Evolutionary conservation across 2,113 vertebrate species (phyloP).

Genomic region (cat (Felis catus)): F.catus_Fca126_mat1.0 CM031423.1:34042001-34042500

Average conservation of each 20-base stretch:
- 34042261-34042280: too few relatives aligned
- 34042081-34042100: background rate
- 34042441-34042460: conserved; percentile 97
- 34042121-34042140: too few relatives aligned
- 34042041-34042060: background rate
- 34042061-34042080: too few relatives aligned
- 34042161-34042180: background rate
- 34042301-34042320: fast-evolving
- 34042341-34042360: fast-evolving
- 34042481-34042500: background rate
- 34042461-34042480: conserved; percentile 88
- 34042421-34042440: conserved; percentile 96
- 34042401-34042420: conserved; percentile 93
- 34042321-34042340: background rate
- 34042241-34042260: background rate
- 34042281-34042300: too few relatives aligned
- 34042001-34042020: background rate
- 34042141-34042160: fast-evolving
- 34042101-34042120: background rate
- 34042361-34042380: background rate
- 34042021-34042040: too few relatives aligned
- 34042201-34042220: background rate
- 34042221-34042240: background rate
- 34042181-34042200: fast-evolving
- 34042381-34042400: background rate